Percentiles rank a stretch among this genome's conserved stretches.
phyloP scores from a whole-genome alignment of 2,888 invertebrate genomes.

The Galerucella calmariensis region DNA sequence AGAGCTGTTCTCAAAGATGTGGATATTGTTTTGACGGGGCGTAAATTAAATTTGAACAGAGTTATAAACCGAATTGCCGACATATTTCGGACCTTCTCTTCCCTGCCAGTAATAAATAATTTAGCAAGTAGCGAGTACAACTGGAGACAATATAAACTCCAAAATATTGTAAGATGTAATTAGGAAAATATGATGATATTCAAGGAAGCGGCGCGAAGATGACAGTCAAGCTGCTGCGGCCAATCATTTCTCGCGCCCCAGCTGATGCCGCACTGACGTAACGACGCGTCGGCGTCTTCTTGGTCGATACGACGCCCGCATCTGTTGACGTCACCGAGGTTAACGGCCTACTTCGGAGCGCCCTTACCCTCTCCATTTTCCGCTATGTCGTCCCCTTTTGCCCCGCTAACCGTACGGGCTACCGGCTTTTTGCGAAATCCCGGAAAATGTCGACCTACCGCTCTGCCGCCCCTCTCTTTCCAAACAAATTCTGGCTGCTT shows the following conservation, averaged over 20 bases:
- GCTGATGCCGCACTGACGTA: conserved; percentile 64
- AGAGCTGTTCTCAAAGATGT: too few species aligned
- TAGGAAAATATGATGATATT: too few species aligned
- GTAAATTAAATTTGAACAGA: too few species aligned
- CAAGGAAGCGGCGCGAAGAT: neutral
- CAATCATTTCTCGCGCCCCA: conserved; percentile 59
- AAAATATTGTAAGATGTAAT: neutral
- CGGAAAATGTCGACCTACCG: conserved; percentile 20
- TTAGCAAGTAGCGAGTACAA: too few species aligned
- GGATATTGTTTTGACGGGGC: too few species aligned
- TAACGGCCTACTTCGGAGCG: conserved; percentile 54
- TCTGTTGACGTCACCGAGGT: conserved; percentile 59
- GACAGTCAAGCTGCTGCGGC: conserved; percentile 1
- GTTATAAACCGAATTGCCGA: too few species aligned
- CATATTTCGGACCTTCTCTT: too few species aligned
- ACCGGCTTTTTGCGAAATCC: conserved; percentile 27
- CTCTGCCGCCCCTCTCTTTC: conserved; percentile 5
- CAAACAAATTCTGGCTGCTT: conserved; percentile 10
- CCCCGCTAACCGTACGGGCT: conserved; percentile 9
- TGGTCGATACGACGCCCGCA: conserved; percentile 59
- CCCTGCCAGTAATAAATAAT: too few species aligned
- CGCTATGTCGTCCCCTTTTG: conserved; percentile 8
- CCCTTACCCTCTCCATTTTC: conserved; percentile 21
- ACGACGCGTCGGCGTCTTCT: conserved; percentile 57
- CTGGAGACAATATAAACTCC: too few species aligned